Percentiles rank a stretch among this genome's conserved stretches.
Conservation (phyloP, 2,113 vertebrate species). For the Pleuronectes platessa region DNA sequence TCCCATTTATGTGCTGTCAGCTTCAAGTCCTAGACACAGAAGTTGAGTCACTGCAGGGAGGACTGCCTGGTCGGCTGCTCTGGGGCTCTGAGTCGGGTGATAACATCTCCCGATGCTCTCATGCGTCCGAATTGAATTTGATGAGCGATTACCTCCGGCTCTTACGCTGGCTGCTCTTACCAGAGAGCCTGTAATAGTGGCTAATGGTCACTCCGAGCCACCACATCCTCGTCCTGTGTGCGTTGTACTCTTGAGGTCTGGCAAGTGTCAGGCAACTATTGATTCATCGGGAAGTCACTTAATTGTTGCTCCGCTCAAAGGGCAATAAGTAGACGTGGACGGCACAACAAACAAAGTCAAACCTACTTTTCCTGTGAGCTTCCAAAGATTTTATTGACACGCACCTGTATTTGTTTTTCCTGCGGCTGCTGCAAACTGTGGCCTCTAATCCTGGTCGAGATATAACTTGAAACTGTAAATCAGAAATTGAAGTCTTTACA, state of each 20-base stretch:
- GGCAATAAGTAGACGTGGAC: background rate
- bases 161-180: slow-evolving; percentile 38
- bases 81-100: slow-evolving; percentile 61
- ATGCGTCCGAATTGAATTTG: slow-evolving; percentile 71
- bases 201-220: slow-evolving; percentile 62
- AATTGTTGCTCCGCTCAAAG: slow-evolving; percentile 33
- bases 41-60: slow-evolving; percentile 41
- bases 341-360: slow-evolving; percentile 2
- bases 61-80: slow-evolving; percentile 26
- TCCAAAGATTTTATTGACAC: background rate
- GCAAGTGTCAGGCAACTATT: slow-evolving; percentile 52
- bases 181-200: slow-evolving; percentile 54
- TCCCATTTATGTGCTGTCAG: slow-evolving; percentile 23
- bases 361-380: background rate
- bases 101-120: slow-evolving; percentile 66
- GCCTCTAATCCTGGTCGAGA: background rate
- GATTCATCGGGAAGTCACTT: slow-evolving; percentile 31
- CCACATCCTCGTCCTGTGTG: slow-evolving; percentile 43
- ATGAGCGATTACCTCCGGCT: slow-evolving; percentile 55
- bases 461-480: too few species aligned
- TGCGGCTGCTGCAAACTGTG: background rate
- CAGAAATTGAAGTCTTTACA: background rate
- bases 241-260: slow-evolving; percentile 57
- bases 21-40: slow-evolving; percentile 33
- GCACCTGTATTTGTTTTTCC: background rate